Evolutionary conservation across 2,113 vertebrate species (phyloP).

Genomic region (Acanthisitta chloris): DNA sequence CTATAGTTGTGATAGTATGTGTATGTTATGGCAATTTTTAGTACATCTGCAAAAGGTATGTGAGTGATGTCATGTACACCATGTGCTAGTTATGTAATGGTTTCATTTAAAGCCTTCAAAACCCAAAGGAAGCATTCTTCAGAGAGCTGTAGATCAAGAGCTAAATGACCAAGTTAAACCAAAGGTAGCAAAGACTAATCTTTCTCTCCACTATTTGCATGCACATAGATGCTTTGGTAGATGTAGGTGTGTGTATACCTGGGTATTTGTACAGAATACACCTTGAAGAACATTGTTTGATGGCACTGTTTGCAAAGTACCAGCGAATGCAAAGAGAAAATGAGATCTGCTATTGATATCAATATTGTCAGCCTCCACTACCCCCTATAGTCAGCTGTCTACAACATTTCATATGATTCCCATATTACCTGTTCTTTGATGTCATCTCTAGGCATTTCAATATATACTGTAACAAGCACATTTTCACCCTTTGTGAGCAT

Average conservation of each 20-base stretch:
- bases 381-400: neutral
- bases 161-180: neutral
- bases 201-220: accelerated
- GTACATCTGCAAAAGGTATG: neutral
- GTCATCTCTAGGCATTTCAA: neutral
- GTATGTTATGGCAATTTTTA: neutral
- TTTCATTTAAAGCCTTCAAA: neutral
- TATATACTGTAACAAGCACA: neutral
- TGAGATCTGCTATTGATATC: too few species aligned
- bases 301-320: neutral
- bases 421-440: neutral
- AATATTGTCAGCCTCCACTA: neutral
- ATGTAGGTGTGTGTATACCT: neutral
- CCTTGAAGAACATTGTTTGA: neutral
- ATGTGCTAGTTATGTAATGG: neutral
- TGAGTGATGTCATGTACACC: neutral
- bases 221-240: neutral
- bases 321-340: accelerated
- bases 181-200: neutral
- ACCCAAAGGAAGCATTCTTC: neutral
- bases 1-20: neutral
- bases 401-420: neutral
- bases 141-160: neutral
- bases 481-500: neutral
- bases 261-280: accelerated